Conservation (phyloP, 2,797 vertebrate genomes). For the Varecia variegata region DNA sequence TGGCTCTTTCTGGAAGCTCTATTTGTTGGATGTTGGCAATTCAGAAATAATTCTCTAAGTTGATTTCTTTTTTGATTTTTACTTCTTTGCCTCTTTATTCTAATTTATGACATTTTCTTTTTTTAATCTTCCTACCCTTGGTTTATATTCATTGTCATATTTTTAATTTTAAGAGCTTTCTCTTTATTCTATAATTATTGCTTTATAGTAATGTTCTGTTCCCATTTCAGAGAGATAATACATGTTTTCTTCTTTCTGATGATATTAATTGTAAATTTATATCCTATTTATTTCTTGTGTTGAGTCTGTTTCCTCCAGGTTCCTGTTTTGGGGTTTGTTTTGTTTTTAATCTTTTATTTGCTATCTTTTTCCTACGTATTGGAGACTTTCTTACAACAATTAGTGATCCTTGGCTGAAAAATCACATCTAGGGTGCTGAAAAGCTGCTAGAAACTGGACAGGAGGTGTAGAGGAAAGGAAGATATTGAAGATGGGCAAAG, state of each 20-base stretch:
- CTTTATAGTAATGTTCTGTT: background rate
- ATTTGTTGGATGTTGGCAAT: background rate
- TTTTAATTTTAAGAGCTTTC: background rate
- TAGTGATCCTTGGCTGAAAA: background rate
- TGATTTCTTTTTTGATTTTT: background rate
- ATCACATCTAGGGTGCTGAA: background rate
- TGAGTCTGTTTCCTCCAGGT: background rate
- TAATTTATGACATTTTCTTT: background rate
- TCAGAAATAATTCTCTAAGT: background rate
- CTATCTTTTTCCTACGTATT: background rate
- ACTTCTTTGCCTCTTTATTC: background rate
- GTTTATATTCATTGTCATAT: background rate
- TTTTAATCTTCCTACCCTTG: background rate
- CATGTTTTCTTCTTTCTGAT: background rate
- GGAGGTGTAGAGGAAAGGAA: background rate
- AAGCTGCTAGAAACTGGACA: background rate
- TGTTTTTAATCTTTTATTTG: background rate
- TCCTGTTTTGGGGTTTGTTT: background rate
- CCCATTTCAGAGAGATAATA: background rate
- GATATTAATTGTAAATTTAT: background rate
- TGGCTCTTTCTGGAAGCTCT: background rate
- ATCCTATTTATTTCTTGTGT: background rate
- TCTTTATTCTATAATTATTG: background rate
- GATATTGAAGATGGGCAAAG: background rate
- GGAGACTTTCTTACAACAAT: background rate